phyloP scores from a whole-genome alignment of 2,888 invertebrate species.

The Azorinus chamasolen region DNA sequence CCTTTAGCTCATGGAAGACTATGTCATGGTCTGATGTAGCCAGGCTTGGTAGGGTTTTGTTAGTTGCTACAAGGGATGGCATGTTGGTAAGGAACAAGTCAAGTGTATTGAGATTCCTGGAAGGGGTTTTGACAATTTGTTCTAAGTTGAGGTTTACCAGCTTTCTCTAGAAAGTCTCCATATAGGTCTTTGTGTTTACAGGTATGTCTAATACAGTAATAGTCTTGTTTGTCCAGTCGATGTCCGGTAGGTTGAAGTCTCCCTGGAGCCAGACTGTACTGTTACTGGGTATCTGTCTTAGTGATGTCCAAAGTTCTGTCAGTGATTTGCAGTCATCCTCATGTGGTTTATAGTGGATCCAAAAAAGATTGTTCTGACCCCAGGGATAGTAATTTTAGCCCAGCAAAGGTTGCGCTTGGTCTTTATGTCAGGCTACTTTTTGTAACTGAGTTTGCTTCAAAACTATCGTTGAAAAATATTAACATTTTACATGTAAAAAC shows the following conservation, averaged over 20 bases:
- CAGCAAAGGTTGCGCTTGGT: too few species aligned
- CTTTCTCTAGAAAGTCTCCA: too few species aligned
- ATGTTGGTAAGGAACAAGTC: slow-evolving; percentile 35
- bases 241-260: slow-evolving; percentile 15
- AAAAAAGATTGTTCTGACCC: too few species aligned
- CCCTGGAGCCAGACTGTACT: slow-evolving; percentile 20
- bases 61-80: slow-evolving; percentile 5
- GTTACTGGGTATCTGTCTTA: slow-evolving; percentile 15
- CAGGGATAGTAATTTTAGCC: too few species aligned
- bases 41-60: slow-evolving; percentile 2
- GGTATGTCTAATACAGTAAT: neutral
- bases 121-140: slow-evolving; percentile 1
- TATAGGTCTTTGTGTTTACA: neutral
- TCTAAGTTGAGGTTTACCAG: slow-evolving; percentile 2
- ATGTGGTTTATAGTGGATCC: slow-evolving; percentile 21
- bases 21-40: slow-evolving; percentile 19
- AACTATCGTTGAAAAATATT: too few species aligned
- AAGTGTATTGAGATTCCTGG: slow-evolving; percentile 12
- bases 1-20: slow-evolving; percentile 10
- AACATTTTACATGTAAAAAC: too few species aligned
- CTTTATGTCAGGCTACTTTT: too few species aligned
- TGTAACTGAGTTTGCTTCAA: too few species aligned
- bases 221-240: slow-evolving; percentile 7
- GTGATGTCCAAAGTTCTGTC: slow-evolving; percentile 7
- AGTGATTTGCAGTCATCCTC: slow-evolving; percentile 18